These are phyloP conservation scores for Trissolcus brochymenae DNA, from an alignment of 2,888 invertebrate species.

Conservation along the genomic window DNA sequence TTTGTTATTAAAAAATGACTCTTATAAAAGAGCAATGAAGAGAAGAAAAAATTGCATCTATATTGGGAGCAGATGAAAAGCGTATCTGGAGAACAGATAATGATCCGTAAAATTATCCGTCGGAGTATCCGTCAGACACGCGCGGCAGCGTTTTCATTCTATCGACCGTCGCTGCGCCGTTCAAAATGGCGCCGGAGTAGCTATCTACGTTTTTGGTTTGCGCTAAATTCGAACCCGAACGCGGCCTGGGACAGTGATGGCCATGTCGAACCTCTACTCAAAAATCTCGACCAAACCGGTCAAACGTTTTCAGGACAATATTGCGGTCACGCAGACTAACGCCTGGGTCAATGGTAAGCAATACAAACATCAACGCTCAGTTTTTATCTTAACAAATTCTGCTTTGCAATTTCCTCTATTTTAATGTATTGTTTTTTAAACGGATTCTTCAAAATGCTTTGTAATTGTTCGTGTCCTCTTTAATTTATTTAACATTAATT, in stretches of 20 bases:
- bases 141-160: slow-evolving; percentile 62
- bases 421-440: neutral
- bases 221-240: slow-evolving; percentile 50
- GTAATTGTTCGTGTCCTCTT: too few relatives aligned
- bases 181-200: slow-evolving; percentile 68
- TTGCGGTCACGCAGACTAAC: slow-evolving; percentile 88
- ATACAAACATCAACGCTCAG: slow-evolving; percentile 4
- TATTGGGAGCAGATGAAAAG: slow-evolving; percentile 33
- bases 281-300: slow-evolving; percentile 85
- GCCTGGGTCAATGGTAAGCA: slow-evolving; percentile 90
- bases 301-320: slow-evolving; percentile 85
- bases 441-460: too few relatives aligned
- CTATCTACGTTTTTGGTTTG: slow-evolving; percentile 39
- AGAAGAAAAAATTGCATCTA: neutral
- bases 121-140: slow-evolving; percentile 59
- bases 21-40: neutral
- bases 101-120: slow-evolving; percentile 54
- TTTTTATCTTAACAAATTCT: slow-evolving; percentile 1
- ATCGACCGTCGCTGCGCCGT: slow-evolving; percentile 67
- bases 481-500: too few relatives aligned
- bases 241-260: slow-evolving; percentile 73
- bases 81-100: slow-evolving; percentile 39
- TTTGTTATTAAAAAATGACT: neutral
- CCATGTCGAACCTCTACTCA: slow-evolving; percentile 87
- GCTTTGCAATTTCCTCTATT: neutral